phyloP scores from a whole-genome alignment of 2,113 vertebrate species.

The Sclerurus mexicanus region DNA sequence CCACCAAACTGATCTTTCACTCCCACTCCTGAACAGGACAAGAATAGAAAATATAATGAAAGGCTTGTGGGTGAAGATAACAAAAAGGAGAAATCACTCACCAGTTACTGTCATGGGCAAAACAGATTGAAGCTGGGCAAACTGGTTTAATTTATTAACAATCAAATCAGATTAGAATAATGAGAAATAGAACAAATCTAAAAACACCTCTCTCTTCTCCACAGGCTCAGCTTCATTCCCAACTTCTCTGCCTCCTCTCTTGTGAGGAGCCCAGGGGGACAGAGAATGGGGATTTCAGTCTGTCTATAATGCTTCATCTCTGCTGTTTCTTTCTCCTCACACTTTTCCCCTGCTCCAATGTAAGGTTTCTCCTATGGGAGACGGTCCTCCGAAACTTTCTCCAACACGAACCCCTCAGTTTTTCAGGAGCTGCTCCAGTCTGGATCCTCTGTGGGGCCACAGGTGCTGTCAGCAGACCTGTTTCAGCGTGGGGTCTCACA shows the following conservation, averaged over 20 bases:
- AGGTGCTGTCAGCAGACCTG: background rate
- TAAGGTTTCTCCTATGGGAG: accelerated
- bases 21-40: background rate
- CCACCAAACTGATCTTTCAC: background rate
- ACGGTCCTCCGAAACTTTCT: background rate
- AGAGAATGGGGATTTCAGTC: accelerated
- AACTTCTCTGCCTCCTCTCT: background rate
- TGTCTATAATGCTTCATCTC: background rate
- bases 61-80: accelerated
- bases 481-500: accelerated
- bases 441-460: too few species aligned
- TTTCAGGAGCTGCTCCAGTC: accelerated
- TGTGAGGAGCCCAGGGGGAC: background rate
- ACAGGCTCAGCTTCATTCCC: background rate
- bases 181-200: background rate
- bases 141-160: background rate
- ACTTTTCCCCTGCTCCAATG: background rate
- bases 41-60: background rate
- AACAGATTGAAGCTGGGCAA: background rate
- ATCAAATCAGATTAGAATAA: background rate
- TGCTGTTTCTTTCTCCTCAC: background rate
- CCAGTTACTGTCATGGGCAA: background rate
- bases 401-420: accelerated
- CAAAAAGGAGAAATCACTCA: background rate
- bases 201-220: background rate